phyloP scores from a whole-genome alignment of 35 echinoderm and acorn worm species.

The Chiridota heheva region DNA sequence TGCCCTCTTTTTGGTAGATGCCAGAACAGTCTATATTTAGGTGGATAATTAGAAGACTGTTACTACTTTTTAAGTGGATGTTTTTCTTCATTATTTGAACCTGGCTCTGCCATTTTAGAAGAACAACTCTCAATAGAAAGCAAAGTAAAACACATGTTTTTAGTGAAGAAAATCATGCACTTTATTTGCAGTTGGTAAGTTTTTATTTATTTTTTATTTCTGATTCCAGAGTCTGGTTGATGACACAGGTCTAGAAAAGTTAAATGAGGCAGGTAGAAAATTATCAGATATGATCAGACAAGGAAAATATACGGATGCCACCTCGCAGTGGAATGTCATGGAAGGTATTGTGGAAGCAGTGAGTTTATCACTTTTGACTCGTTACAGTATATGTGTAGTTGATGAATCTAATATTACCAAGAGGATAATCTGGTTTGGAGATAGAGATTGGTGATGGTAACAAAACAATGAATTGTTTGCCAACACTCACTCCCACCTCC shows the following conservation, averaged over 20 bases:
- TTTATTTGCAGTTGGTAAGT: background rate
- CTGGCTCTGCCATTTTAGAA: too few species aligned
- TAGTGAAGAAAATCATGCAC: too few species aligned
- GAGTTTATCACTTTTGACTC: slow-evolving; percentile 1
- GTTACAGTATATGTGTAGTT: background rate
- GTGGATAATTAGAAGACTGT: too few species aligned
- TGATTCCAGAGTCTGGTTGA: slow-evolving; percentile 71
- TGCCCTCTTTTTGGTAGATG: too few species aligned
- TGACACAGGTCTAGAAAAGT: slow-evolving; percentile 40
- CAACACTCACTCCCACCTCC: too few species aligned
- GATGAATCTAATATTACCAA: background rate
- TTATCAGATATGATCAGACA: slow-evolving; percentile 56
- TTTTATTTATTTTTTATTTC: slow-evolving; percentile 16
- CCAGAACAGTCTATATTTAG: too few species aligned
- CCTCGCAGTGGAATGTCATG: slow-evolving; percentile 48
- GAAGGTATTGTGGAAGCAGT: slow-evolving; percentile 62
- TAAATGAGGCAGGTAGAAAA: slow-evolving; percentile 53
- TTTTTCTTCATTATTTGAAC: too few species aligned
- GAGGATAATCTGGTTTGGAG: background rate
- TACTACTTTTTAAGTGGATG: too few species aligned
- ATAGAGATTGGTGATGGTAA: background rate
- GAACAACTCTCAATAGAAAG: too few species aligned
- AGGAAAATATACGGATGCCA: slow-evolving; percentile 61
- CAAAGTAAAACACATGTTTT: too few species aligned
- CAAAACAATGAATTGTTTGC: too few species aligned